Evolutionary conservation across 1,140 invertebrate genomes (phyloP).

Genomic region (Macrosteles quadrilineatus): DNA sequence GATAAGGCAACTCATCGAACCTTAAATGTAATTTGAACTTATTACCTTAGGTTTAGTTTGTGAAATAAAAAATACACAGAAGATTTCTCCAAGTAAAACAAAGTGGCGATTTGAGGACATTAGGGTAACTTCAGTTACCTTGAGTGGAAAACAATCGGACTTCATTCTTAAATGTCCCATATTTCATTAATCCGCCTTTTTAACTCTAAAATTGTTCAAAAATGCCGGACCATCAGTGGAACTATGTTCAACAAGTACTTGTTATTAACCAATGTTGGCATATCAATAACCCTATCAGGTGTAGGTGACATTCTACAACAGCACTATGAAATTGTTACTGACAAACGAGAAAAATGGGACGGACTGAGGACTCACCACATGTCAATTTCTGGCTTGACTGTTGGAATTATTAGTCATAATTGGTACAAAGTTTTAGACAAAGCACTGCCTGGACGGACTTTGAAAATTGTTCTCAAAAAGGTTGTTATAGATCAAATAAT

Average conservation of each 20-base stretch:
- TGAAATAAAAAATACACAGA: too few relatives aligned
- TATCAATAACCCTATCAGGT: constrained; percentile 75
- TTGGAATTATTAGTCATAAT: constrained; percentile 82
- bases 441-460: constrained; percentile 65
- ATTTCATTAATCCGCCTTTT: constrained; percentile 2
- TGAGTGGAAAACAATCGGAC: too few relatives aligned
- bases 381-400: constrained; percentile 72
- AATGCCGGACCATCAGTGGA: constrained; percentile 2
- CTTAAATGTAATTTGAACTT: too few relatives aligned
- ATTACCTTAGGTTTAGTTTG: too few relatives aligned
- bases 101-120: too few relatives aligned
- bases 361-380: constrained; percentile 71
- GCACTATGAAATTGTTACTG: constrained; percentile 72
- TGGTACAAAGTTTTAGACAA: constrained; percentile 79
- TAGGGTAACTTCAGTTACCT: too few relatives aligned
- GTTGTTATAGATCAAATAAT: constrained; percentile 85
- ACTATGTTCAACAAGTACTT: constrained; percentile 72
- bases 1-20: too few relatives aligned
- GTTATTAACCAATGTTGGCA: constrained; percentile 80
- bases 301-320: constrained; percentile 84
- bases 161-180: too few relatives aligned
- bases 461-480: constrained; percentile 77
- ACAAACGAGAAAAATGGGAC: constrained; percentile 60
- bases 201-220: not conserved
- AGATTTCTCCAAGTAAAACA: too few relatives aligned